These are phyloP conservation scores for Siniperca obscura DNA, from an alignment of 2,797 vertebrate genomes.

Conservation along the genomic window DNA sequence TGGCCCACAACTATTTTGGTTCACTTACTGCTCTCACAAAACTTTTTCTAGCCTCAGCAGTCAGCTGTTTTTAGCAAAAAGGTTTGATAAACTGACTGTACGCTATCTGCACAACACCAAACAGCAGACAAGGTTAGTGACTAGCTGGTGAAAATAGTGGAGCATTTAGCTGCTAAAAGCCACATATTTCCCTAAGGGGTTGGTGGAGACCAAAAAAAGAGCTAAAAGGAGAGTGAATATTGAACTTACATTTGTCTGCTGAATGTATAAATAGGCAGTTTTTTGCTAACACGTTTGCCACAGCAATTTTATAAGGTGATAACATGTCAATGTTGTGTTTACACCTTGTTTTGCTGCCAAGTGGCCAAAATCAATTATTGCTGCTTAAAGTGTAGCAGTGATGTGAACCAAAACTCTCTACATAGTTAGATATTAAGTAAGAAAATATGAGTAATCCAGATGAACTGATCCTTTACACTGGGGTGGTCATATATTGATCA, in stretches of 20 bases:
- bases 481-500: neutral
- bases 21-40: conserved; percentile 1
- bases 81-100: neutral
- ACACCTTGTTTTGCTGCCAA: neutral
- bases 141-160: neutral
- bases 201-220: conserved; percentile 3
- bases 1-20: neutral
- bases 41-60: conserved; percentile 6
- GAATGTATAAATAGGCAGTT: neutral
- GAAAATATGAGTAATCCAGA: neutral
- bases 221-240: neutral
- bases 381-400: neutral
- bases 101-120: neutral
- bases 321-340: neutral
- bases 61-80: conserved; percentile 8
- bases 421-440: neutral
- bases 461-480: neutral
- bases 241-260: neutral
- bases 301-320: too few species aligned
- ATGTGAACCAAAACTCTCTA: conserved; percentile 11
- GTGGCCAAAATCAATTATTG: neutral
- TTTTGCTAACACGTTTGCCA: neutral
- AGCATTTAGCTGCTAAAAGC: neutral
- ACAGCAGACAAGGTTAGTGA: neutral
- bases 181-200: neutral